Percentiles rank a stretch among this genome's conserved stretches.
phyloP scores from a whole-genome alignment of 2,888 invertebrate genomes.

The Pseudeuparius sepicola region DNA sequence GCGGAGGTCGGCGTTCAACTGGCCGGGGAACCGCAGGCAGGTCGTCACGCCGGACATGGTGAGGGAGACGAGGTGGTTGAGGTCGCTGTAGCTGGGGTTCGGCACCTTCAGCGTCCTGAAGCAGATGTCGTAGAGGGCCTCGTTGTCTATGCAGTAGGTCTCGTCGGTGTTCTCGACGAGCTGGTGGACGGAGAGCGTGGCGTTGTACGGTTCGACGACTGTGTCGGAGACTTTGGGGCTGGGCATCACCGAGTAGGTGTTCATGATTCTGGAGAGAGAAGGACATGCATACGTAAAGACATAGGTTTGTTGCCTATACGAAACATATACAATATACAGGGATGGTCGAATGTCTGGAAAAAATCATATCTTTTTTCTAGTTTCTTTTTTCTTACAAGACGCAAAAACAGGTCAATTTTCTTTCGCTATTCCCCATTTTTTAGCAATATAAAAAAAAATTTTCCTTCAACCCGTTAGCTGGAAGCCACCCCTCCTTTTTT shows the following conservation, averaged over 20 bases:
- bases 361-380: no score
- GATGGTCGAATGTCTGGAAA: no score
- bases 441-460: no score
- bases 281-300: no score
- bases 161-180: conserved; percentile 84
- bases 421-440: no score
- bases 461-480: no score
- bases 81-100: conserved; percentile 81
- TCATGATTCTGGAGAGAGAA: no score
- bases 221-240: conserved; percentile 69
- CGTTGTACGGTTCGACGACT: conserved; percentile 79
- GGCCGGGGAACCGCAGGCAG: conserved; percentile 81
- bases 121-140: conserved; percentile 74
- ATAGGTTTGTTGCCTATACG: no score
- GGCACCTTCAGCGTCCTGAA: conserved; percentile 78
- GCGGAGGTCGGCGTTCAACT: conserved; percentile 85
- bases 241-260: conserved; percentile 73
- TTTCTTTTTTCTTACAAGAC: no score
- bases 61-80: conserved; percentile 77
- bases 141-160: conserved; percentile 78
- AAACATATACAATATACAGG: no score
- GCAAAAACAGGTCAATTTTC: no score
- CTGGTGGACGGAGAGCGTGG: conserved; percentile 77
- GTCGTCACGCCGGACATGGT: conserved; percentile 85
- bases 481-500: no score